Conservation (phyloP, 2,888 invertebrate species). For the Drosophila paranaensis region DNA sequence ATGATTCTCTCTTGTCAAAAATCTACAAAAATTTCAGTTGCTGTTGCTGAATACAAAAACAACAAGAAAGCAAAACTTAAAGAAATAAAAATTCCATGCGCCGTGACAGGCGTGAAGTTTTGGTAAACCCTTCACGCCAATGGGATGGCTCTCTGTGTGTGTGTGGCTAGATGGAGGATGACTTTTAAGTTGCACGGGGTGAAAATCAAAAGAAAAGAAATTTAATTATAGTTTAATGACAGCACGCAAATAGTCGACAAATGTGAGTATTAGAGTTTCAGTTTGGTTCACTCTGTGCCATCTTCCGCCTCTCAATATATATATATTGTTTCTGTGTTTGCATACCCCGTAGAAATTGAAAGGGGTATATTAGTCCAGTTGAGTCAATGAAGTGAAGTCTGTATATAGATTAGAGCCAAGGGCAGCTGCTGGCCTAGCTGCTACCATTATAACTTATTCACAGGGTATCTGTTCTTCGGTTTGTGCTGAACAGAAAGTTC, state of each 20-base stretch:
- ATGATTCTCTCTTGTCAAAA: conserved; percentile 34
- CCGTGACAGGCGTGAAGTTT: conserved; percentile 74
- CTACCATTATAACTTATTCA: neutral
- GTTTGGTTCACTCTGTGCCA: conserved; percentile 27
- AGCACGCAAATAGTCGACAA: conserved; percentile 76
- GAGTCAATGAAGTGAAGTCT: neutral
- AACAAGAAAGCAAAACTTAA: conserved; percentile 8
- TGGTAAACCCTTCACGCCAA: conserved; percentile 68
- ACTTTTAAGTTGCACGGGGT: conserved; percentile 72
- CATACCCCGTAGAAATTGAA: conserved; percentile 2
- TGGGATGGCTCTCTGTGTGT: conserved; percentile 15
- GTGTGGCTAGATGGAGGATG: conserved; percentile 49
- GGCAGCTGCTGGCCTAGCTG: neutral
- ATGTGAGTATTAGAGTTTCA: conserved; percentile 52
- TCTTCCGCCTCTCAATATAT: conserved; percentile 52
- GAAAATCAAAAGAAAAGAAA: conserved; percentile 80
- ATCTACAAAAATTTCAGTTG: conserved; percentile 33
- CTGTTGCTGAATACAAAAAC: conserved; percentile 6
- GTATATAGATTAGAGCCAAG: neutral
- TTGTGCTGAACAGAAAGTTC: too few species aligned
- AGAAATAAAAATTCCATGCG: conserved; percentile 40
- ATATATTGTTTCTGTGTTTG: conserved; percentile 7
- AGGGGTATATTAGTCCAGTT: neutral
- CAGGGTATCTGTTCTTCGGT: neutral
- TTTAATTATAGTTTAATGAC: conserved; percentile 77